Base-by-base conservation (phyloP, 2,888 invertebrate species). In the Diploptera punctata region DNA sequence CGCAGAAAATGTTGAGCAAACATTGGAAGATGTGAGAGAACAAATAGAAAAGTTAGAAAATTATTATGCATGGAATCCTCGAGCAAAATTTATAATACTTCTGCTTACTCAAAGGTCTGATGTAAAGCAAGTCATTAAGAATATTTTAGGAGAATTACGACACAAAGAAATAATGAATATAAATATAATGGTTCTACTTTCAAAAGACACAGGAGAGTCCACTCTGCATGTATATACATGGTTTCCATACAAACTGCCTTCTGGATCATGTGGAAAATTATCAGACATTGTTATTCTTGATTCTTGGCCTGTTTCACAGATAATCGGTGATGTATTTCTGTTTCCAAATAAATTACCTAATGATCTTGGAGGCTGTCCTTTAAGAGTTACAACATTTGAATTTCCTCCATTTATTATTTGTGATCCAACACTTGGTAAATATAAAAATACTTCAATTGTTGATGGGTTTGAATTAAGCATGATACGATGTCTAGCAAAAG, bases 381-480 rank as follows among this genome's bases (percentile, higher is more conserved):
- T 57, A n/a, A 57, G 57, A 29, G 57, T 29, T 29, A 29, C 57
- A 1, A 57, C 57, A 13, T 57, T 57, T 16, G 57, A 57, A 29
- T 57, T 57, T 29, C 9, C 24, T 57, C 57, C 57, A 13, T 57
- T 57, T 57, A 16, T 57, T n/a, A 57, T 57, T 24, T 57, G 57
- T 29, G 57, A 29, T 57, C 24, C 24, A 24, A 21, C 1, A 4
- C 5, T 29, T 2, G 29, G n/a, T 13, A 13, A 7, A 5, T 2
- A 3, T 5, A 57, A n/a, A 5, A 57, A 57, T 31, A n/a, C 31
- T 16, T 57, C 57, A 4, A 26, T 26, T 21, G 44, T n/a, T n/a
- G 65, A 65, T 29, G 65, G 65, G n/a, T 47, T 65, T 13, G 65
- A 65, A 26, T 44, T 65, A 44, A 3, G 47, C 16, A 3, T 65